Conservation (phyloP, 2,797 vertebrate species). For the Eptatretus atami region DNA sequence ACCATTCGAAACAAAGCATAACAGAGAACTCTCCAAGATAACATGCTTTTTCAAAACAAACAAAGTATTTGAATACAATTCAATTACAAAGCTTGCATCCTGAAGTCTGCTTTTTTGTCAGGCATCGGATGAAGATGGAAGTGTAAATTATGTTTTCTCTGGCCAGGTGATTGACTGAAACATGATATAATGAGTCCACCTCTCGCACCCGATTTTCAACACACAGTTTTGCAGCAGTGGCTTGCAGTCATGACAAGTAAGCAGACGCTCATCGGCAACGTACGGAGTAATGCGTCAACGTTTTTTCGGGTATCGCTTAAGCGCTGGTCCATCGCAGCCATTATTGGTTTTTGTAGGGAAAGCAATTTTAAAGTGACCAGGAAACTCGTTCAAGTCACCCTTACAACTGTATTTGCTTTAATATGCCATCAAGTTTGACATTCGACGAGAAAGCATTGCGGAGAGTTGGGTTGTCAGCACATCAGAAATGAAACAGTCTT, state of each 20-base stretch:
- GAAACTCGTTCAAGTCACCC: conserved; percentile 76
- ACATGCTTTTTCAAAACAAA: too few species aligned
- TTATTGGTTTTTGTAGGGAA: conserved; percentile 53
- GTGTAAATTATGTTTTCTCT: too few species aligned
- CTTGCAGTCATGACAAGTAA: conserved; percentile 61
- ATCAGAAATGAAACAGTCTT: conserved; percentile 53
- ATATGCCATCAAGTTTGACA: conserved; percentile 59
- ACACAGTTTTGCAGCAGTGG: conserved; percentile 87
- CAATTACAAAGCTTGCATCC: too few species aligned
- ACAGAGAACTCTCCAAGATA: too few species aligned
- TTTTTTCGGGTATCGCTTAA: conserved; percentile 80
- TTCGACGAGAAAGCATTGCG: conserved; percentile 56
- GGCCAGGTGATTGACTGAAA: too few species aligned
- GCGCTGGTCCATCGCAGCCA: conserved; percentile 88
- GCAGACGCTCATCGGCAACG: conserved; percentile 80
- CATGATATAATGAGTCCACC: too few species aligned
- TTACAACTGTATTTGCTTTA: conserved; percentile 92
- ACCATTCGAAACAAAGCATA: too few species aligned
- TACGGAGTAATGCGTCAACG: conserved; percentile 98
- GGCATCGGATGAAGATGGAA: too few species aligned
- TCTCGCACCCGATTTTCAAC: conserved; percentile 9
- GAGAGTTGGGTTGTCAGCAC: conserved; percentile 59
- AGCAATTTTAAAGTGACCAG: conserved; percentile 58
- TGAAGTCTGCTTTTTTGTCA: too few species aligned
- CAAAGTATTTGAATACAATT: too few species aligned